Evolutionary conservation across 2,113 vertebrate species (phyloP).

Genomic region (Rhabdomys dilectus): DNA sequence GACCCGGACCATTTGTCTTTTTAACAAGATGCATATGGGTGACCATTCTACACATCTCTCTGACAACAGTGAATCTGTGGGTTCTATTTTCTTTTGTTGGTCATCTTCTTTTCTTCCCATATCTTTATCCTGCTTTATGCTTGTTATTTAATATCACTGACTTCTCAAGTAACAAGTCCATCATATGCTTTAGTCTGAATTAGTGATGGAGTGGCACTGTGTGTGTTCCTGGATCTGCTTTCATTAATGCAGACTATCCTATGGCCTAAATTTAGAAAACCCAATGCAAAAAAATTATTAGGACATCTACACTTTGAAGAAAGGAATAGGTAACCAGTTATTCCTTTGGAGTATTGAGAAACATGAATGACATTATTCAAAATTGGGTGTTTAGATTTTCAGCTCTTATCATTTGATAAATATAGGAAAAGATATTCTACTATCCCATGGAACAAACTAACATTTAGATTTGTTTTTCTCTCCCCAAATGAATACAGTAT

Average conservation of each 20-base stretch:
- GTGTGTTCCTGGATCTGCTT: neutral
- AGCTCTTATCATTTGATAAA: neutral
- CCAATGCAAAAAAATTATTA: neutral
- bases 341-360: conserved; percentile 24
- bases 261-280: conserved; percentile 13
- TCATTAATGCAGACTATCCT: conserved; percentile 11
- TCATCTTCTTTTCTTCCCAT: neutral
- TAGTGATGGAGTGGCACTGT: neutral
- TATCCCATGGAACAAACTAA: neutral
- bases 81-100: conserved; percentile 27
- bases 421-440: neutral
- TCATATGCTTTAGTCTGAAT: neutral
- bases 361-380: conserved; percentile 27
- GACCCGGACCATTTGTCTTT: neutral
- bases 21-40: neutral
- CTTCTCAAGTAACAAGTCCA: neutral
- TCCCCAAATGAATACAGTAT: neutral
- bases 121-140: neutral
- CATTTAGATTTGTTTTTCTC: neutral
- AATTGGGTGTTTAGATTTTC: conserved; percentile 4
- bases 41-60: neutral
- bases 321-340: neutral
- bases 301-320: neutral
- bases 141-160: neutral
- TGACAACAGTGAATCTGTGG: neutral